phyloP scores from a whole-genome alignment of 1,140 invertebrate species.

The Liolophura sinensis region DNA sequence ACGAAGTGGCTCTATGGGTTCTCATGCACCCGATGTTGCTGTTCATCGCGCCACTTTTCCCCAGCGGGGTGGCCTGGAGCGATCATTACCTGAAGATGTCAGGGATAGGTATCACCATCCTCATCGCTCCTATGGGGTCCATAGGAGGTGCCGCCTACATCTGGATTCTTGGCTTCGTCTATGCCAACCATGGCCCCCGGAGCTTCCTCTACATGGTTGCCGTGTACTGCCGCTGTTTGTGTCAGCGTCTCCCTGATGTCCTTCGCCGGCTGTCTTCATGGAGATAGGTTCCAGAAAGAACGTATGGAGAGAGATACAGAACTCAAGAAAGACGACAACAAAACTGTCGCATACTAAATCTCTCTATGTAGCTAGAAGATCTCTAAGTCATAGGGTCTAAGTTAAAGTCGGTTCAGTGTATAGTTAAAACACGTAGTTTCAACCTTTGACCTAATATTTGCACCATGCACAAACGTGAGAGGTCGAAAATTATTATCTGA shows the following conservation, averaged over 20 bases:
- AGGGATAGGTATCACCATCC: conserved; percentile 12
- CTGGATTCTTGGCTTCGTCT: conserved; percentile 13
- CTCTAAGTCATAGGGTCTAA: too few relatives aligned
- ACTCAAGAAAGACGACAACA: too few relatives aligned
- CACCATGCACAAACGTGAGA: too few relatives aligned
- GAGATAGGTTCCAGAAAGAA: conserved; percentile 12
- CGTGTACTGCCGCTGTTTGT: conserved; percentile 12
- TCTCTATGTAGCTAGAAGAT: too few relatives aligned
- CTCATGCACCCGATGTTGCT: conserved; percentile 11
- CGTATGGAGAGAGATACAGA: too few relatives aligned
- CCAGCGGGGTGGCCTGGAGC: conserved; percentile 12
- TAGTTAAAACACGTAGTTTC: too few relatives aligned
- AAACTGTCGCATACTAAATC: too few relatives aligned
- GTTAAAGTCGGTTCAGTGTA: too few relatives aligned
- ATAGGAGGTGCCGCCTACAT: conserved; percentile 12
- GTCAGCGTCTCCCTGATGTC: conserved; percentile 8
- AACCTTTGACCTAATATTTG: too few relatives aligned
- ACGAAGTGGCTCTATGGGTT: conserved; percentile 9
- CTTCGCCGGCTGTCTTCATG: conserved; percentile 14
- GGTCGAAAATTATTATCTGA: too few relatives aligned
- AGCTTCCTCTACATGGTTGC: conserved; percentile 12
- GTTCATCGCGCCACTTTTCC: conserved; percentile 17
- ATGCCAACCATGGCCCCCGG: conserved; percentile 11
- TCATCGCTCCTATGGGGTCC: conserved; percentile 6
- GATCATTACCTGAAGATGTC: conserved; percentile 17